Evolutionary conservation across 2,888 invertebrate species (phyloP).

Genomic region (Xanthorhoe spadicearia): DNA sequence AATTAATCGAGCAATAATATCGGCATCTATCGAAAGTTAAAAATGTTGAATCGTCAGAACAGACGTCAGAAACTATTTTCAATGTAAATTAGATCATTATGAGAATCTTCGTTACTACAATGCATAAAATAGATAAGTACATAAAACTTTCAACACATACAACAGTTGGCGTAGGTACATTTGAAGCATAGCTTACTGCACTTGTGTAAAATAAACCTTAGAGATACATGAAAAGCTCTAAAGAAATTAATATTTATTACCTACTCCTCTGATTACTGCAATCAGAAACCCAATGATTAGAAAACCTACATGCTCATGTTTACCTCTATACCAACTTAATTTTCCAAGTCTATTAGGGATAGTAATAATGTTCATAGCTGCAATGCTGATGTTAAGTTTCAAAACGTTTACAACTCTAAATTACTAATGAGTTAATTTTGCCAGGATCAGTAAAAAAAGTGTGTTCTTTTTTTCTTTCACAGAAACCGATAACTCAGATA

Average conservation of each 20-base stretch:
- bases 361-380: background rate
- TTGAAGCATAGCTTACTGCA: too few species aligned
- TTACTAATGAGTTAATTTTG: background rate
- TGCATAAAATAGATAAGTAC: background rate
- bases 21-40: background rate
- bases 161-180: too few species aligned
- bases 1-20: background rate
- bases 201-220: background rate
- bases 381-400: background rate
- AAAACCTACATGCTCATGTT: slow-evolving; percentile 6
- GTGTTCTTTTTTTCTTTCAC: background rate
- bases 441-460: background rate
- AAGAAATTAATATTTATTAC: background rate
- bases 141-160: too few species aligned
- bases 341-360: background rate
- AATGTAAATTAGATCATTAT: too few species aligned
- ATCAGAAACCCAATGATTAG: slow-evolving; percentile 1
- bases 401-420: background rate
- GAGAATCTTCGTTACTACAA: too few species aligned
- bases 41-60: background rate
- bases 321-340: background rate
- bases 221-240: background rate
- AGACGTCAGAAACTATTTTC: too few species aligned
- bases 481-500: background rate
- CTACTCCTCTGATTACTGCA: slow-evolving; percentile 2